A percentile compares a stretch with the other conserved stretches of the same genome.
phyloP scores from a whole-genome alignment of 2,797 vertebrate genomes.

The Tapirus indicus region DNA sequence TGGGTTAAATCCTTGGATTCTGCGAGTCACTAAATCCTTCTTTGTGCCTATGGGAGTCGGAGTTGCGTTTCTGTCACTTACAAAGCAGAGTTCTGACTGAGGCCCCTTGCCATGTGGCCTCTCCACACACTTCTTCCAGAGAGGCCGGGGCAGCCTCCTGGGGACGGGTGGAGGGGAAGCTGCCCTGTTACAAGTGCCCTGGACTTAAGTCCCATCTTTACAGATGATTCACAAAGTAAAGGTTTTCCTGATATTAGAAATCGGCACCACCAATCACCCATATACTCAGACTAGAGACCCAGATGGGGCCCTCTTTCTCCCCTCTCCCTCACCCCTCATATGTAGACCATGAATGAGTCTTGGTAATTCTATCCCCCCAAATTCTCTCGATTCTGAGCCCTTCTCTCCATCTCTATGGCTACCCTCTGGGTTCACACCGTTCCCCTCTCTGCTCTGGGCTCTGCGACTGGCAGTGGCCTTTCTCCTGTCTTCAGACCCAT shows the following conservation, averaged over 20 bases:
- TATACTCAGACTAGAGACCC: background rate
- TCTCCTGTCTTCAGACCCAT: background rate
- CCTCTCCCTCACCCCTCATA: background rate
- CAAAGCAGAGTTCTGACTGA: background rate
- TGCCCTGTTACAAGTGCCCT: background rate
- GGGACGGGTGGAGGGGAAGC: background rate
- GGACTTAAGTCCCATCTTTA: background rate
- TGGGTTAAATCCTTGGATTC: background rate
- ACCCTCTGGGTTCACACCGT: fast-evolving
- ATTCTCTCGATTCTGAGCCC: background rate
- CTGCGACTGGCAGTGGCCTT: background rate
- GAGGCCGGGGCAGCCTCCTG: background rate
- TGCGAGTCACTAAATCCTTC: background rate
- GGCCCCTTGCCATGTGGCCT: background rate
- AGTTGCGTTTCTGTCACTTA: background rate
- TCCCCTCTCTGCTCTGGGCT: background rate
- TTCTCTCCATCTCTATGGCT: background rate
- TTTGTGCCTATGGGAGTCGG: background rate
- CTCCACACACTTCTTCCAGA: background rate
- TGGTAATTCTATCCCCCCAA: background rate
- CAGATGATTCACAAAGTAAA: background rate
- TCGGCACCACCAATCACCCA: background rate
- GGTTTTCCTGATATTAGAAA: slow-evolving; percentile 4
- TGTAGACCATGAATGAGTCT: background rate
- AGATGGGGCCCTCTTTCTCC: background rate